A percentile compares a stretch with the other conserved stretches of the same genome.
Conservation (phyloP, 2,797 vertebrate species). For the Syngnathus acus region DNA sequence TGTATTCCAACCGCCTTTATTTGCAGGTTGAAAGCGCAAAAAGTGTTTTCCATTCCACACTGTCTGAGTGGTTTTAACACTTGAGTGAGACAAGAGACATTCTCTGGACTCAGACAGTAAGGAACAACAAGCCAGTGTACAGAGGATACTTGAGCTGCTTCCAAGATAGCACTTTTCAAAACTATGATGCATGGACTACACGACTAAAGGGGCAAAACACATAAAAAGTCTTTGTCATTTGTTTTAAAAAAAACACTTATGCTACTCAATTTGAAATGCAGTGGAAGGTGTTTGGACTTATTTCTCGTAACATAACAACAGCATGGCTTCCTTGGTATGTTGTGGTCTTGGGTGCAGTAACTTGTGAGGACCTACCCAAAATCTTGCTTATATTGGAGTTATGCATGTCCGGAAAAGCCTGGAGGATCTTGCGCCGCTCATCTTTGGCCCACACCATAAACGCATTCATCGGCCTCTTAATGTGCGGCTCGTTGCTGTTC, state of each 20-base stretch:
- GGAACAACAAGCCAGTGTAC: conserved; percentile 37
- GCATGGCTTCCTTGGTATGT: neutral
- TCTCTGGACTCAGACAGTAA: conserved; percentile 12
- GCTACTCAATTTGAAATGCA: conserved; percentile 7
- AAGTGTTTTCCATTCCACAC: conserved; percentile 2
- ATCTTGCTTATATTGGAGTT: conserved; percentile 99
- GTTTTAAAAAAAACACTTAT: conserved; percentile 74
- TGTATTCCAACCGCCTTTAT: neutral
- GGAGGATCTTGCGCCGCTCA: conserved; percentile 97
- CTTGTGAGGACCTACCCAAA: conserved; percentile 77
- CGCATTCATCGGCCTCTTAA: conserved; percentile 98
- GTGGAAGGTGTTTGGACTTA: neutral
- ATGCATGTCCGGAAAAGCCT: conserved; percentile 99
- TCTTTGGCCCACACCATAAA: conserved; percentile 99
- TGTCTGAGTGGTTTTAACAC: conserved; percentile 2
- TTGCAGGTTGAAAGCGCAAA: neutral
- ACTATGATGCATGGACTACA: conserved; percentile 71
- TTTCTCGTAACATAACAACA: neutral
- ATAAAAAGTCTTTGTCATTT: conserved; percentile 76
- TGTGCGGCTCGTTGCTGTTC: conserved; percentile 95
- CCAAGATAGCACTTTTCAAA: conserved; percentile 69
- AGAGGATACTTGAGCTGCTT: conserved; percentile 49
- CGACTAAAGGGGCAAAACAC: conserved; percentile 67
- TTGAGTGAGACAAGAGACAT: conserved; percentile 8
- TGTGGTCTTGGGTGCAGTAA: neutral